Evolutionary conservation across 2,113 vertebrate genomes (phyloP).

Genomic region (Hydrochoerus hydrochaeris): DNA sequence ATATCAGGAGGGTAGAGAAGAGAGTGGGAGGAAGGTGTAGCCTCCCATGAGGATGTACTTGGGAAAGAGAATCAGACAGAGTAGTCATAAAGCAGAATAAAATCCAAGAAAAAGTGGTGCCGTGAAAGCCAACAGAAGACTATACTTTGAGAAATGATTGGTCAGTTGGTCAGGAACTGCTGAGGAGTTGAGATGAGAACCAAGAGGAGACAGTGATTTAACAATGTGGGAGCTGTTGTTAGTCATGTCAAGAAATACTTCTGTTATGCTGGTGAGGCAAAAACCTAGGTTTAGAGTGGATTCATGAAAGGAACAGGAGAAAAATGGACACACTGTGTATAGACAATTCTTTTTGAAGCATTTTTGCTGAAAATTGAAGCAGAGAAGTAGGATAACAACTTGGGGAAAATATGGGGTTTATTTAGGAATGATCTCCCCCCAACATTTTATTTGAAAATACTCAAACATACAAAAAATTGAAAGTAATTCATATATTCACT

Average conservation of each 20-base stretch:
- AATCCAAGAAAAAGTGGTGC: not conserved
- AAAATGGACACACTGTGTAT: not conserved
- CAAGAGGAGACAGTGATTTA: not conserved
- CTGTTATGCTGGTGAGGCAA: not conserved
- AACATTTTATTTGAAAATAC: conserved; percentile 15
- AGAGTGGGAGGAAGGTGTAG: not conserved
- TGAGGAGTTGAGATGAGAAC: not conserved
- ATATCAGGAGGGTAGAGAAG: not conserved
- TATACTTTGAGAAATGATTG: not conserved
- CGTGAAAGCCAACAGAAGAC: not conserved
- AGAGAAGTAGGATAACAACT: conserved; percentile 1
- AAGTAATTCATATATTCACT: not conserved
- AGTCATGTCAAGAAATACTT: not conserved
- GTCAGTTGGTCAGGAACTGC: not conserved
- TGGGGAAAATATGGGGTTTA: not conserved
- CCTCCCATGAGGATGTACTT: not conserved
- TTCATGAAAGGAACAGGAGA: not conserved
- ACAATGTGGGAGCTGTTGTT: not conserved
- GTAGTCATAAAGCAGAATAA: not conserved
- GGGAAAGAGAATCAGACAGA: not conserved
- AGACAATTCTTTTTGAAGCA: not conserved
- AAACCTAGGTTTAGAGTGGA: not conserved
- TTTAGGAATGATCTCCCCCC: not conserved
- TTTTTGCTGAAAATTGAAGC: conserved; percentile 45
- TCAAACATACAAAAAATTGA: not conserved